Conservation (phyloP, 2,888 invertebrate genomes). For the Pseudococcus viburni region DNA sequence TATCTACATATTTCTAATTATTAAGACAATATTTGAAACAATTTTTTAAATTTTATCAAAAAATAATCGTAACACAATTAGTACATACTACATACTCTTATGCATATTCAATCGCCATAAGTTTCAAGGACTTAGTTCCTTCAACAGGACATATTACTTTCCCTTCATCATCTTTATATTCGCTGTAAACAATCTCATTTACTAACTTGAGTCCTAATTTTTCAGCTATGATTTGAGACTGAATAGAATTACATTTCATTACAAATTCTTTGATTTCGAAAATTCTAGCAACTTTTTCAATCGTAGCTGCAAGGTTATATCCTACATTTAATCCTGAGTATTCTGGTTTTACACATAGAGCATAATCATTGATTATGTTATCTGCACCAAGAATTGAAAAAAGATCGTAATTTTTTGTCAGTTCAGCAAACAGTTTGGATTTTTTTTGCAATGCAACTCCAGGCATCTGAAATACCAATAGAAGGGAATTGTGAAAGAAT, state of each 20-base stretch:
- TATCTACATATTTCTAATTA: too few relatives aligned
- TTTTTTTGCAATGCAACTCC: too few relatives aligned
- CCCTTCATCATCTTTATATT: slow-evolving; percentile 63
- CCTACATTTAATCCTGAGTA: slow-evolving; percentile 60
- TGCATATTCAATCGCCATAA: neutral
- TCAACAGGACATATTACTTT: slow-evolving; percentile 37
- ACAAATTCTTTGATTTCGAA: slow-evolving; percentile 2
- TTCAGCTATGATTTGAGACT: slow-evolving; percentile 61
- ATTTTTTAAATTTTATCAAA: too few relatives aligned
- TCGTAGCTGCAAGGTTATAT: slow-evolving; percentile 11
- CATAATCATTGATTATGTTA: slow-evolving; percentile 56
- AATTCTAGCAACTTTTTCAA: neutral
- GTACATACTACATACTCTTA: too few relatives aligned
- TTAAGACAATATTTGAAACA: too few relatives aligned
- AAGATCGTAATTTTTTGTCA: too few relatives aligned
- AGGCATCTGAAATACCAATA: too few relatives aligned
- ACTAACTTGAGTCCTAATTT: slow-evolving; percentile 53
- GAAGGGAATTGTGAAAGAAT: too few relatives aligned
- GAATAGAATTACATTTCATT: slow-evolving; percentile 42
- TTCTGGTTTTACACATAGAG: slow-evolving; percentile 62
- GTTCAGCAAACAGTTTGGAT: too few relatives aligned
- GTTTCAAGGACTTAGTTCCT: slow-evolving; percentile 51
- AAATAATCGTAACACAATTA: too few relatives aligned
- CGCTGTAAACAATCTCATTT: slow-evolving; percentile 61
- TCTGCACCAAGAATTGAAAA: too few relatives aligned